A percentile compares a stretch with the other conserved stretches of the same genome.
phyloP scores from a whole-genome alignment of 1,140 invertebrate genomes.

The Wasmannia auropunctata region DNA sequence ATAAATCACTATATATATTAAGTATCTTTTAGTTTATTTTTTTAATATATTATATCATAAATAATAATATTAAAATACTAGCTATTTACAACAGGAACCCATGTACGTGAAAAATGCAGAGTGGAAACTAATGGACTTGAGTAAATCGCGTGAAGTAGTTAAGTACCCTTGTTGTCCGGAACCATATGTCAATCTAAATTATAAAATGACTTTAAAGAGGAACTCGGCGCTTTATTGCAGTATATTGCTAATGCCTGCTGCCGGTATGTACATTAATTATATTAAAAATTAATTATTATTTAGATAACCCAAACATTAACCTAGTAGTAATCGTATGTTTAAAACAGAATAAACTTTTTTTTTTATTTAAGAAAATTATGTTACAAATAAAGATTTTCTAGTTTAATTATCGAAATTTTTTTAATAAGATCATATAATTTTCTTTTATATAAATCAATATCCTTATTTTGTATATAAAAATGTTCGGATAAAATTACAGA shows the following conservation, averaged over 20 bases:
- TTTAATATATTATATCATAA: not conserved
- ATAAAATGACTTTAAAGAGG: slow-evolving; percentile 85
- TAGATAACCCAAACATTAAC: not conserved
- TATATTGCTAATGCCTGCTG: slow-evolving; percentile 87
- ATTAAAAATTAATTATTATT: slow-evolving; percentile 10
- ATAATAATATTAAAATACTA: not conserved
- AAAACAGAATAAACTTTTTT: no score
- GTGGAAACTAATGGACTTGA: slow-evolving; percentile 86
- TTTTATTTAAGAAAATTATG: not conserved
- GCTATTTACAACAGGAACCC: not conserved
- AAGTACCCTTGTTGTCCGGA: slow-evolving; percentile 86
- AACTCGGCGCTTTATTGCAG: slow-evolving; percentile 88
- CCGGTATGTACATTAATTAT: slow-evolving; percentile 84
- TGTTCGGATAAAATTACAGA: not conserved
- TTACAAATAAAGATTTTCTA: not conserved
- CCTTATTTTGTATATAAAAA: not conserved
- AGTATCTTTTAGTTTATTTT: not conserved
- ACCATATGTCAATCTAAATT: slow-evolving; percentile 86
- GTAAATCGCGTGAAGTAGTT: slow-evolving; percentile 78
- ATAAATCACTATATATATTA: no score
- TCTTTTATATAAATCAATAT: no score
- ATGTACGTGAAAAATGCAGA: slow-evolving; percentile 81
- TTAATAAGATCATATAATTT: no score
- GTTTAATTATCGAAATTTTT: not conserved
- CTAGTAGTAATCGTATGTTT: not conserved